phyloP scores from a whole-genome alignment of 2,888 invertebrate genomes.

The Octodonta nipae region DNA sequence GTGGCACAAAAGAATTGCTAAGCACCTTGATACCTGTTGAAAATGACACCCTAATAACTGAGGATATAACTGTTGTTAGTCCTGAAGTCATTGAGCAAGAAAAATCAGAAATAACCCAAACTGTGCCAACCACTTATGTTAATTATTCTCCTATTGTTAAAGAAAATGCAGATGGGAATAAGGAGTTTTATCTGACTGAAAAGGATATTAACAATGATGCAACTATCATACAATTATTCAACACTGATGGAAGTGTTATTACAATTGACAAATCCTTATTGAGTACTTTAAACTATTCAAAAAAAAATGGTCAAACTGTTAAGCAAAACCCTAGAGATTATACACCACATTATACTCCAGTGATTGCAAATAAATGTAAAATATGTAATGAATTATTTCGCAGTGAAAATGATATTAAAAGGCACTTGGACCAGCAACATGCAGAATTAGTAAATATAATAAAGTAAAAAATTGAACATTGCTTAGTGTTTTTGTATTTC shows the following conservation, averaged over 20 bases:
- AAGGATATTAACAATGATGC: slow-evolving; percentile 11
- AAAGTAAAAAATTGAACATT: not conserved
- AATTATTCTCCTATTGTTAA: slow-evolving; percentile 9
- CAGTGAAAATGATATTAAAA: slow-evolving; percentile 23
- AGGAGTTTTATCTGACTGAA: slow-evolving; percentile 10
- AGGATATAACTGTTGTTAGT: too few relatives aligned
- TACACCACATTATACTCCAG: slow-evolving; percentile 22
- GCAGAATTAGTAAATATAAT: slow-evolving; percentile 15
- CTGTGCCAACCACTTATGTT: not conserved
- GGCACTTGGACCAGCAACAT: slow-evolving; percentile 25
- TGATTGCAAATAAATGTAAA: slow-evolving; percentile 31
- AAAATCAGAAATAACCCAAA: too few relatives aligned
- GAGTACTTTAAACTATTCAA: slow-evolving; percentile 11
- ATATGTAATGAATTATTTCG: slow-evolving; percentile 29
- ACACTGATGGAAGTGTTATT: slow-evolving; percentile 21
- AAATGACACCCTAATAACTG: too few relatives aligned
- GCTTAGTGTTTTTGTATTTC: not conserved
- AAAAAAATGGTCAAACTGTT: not conserved
- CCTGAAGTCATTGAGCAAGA: too few relatives aligned
- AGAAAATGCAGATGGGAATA: slow-evolving; percentile 9
- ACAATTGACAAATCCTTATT: slow-evolving; percentile 15
- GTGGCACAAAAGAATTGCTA: too few relatives aligned
- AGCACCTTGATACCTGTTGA: too few relatives aligned
- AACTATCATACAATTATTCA: slow-evolving; percentile 22
- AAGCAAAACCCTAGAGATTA: slow-evolving; percentile 9